Conservation (phyloP, 2,888 invertebrate species). For the Dryocosmus kuriphilus region DNA sequence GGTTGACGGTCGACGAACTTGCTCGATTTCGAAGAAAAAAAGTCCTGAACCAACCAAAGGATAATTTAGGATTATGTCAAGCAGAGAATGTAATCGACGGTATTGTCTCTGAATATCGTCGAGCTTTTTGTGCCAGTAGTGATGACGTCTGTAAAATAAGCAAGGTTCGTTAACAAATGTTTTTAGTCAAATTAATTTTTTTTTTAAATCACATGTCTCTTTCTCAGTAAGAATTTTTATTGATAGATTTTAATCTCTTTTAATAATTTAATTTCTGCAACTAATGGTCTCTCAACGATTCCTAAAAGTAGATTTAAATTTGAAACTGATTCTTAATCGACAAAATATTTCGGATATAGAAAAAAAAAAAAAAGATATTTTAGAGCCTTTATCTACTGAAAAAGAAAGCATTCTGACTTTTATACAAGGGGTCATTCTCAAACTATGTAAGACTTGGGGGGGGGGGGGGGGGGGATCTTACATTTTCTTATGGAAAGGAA, state of each 20-base stretch:
- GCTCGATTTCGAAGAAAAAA: constrained; percentile 78
- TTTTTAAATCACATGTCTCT: background rate
- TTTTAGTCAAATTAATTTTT: background rate
- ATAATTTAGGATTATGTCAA: constrained; percentile 63
- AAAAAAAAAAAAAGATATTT: too few relatives aligned
- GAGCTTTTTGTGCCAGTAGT: constrained; percentile 67
- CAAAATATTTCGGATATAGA: too few relatives aligned
- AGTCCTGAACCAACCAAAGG: constrained; percentile 74
- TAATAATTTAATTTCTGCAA: background rate
- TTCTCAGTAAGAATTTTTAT: background rate
- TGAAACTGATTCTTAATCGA: too few relatives aligned
- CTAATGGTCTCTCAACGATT: too few relatives aligned
- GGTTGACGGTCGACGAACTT: constrained; percentile 80
- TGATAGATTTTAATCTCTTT: background rate
- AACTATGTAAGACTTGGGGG: too few relatives aligned
- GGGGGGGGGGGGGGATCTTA: too few relatives aligned
- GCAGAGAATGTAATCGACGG: constrained; percentile 48
- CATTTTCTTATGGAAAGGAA: too few relatives aligned
- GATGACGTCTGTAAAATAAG: constrained; percentile 65
- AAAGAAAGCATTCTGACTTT: background rate
- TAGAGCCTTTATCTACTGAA: background rate
- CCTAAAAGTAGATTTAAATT: too few relatives aligned
- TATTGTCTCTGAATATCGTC: constrained; percentile 70
- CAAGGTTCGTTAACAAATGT: constrained; percentile 45
- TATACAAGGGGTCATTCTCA: too few relatives aligned